These are phyloP conservation scores for Microctonus brassicae DNA, from an alignment of 2,888 invertebrate species.

Conservation along the genomic window DNA sequence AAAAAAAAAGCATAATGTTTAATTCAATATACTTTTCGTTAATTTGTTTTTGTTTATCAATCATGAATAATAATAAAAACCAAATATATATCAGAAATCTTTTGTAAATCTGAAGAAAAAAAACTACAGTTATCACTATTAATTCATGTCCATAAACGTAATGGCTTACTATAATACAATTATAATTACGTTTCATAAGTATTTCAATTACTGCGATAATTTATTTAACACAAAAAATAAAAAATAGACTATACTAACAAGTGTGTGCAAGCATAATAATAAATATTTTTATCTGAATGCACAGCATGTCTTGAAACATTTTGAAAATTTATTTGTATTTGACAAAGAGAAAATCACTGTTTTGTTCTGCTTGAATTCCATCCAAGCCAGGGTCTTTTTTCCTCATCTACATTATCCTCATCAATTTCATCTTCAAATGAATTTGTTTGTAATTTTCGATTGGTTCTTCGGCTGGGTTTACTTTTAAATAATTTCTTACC, in stretches of 20 bases:
- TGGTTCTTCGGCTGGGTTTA: background rate
- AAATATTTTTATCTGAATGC: constrained; percentile 52
- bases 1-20: background rate
- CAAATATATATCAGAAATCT: background rate
- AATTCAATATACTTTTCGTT: constrained; percentile 10
- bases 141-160: background rate
- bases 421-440: constrained; percentile 38
- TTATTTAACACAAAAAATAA: background rate
- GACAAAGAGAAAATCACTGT: background rate
- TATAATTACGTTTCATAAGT: background rate
- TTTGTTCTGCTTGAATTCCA: constrained; percentile 58
- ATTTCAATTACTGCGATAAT: background rate
- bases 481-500: constrained; percentile 13
- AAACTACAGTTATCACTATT: background rate
- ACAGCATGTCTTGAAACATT: constrained; percentile 38
- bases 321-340: background rate
- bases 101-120: background rate
- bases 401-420: constrained; percentile 44
- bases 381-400: constrained; percentile 63
- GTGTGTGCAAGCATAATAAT: constrained; percentile 47
- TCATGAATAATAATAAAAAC: background rate
- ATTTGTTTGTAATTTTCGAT: background rate
- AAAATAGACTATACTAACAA: constrained; percentile 31
- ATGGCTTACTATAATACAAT: background rate
- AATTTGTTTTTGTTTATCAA: background rate